A percentile compares a stretch with the other conserved stretches of the same genome.
These are phyloP conservation scores for Pseudocheirus occidentalis DNA, from an alignment of 2,797 vertebrate genomes.

Conservation along the genomic window DNA sequence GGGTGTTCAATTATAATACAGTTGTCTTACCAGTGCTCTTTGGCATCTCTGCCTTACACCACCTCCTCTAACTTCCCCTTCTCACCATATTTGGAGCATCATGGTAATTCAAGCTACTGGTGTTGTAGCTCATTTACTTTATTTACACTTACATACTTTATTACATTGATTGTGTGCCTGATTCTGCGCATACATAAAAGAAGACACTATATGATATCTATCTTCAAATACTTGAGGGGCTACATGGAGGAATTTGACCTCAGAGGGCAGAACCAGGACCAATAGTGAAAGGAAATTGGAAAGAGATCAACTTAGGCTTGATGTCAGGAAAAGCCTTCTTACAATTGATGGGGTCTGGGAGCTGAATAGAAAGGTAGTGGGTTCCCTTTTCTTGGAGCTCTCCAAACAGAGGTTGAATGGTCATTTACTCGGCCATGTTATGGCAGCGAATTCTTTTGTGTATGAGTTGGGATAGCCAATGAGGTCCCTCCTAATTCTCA, in stretches of 20 bases:
- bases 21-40: background rate
- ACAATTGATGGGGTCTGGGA: background rate
- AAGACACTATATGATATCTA: background rate
- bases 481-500: background rate
- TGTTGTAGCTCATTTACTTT: background rate
- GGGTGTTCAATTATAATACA: background rate
- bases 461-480: background rate
- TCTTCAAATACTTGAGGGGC: background rate
- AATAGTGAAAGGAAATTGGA: background rate
- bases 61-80: background rate
- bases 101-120: constrained; percentile 13
- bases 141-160: background rate
- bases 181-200: background rate
- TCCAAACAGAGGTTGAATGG: background rate
- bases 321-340: background rate
- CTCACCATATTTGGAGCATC: background rate
- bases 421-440: background rate
- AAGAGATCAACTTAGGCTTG: background rate
- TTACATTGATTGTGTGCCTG: background rate
- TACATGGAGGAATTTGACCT: background rate
- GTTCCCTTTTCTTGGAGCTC: background rate
- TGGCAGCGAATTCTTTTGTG: background rate
- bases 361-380: background rate
- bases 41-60: background rate
- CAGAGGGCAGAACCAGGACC: background rate